A percentile compares a stretch with the other conserved stretches of the same genome.
phyloP scores from a whole-genome alignment of 2,888 invertebrate genomes.

The Fragum sueziense region DNA sequence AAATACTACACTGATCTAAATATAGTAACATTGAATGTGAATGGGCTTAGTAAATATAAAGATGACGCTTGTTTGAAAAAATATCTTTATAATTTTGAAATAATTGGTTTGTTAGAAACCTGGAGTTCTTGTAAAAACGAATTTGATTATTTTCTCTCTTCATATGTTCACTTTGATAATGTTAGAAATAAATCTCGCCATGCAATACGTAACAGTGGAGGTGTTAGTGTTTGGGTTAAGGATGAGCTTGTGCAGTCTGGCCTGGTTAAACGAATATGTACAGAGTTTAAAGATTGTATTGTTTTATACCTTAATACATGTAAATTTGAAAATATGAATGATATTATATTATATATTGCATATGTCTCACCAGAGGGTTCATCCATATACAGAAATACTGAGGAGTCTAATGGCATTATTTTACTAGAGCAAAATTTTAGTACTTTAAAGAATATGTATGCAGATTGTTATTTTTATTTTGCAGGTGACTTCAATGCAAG shows the following conservation, averaged over 20 bases:
- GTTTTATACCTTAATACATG: neutral
- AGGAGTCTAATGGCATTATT: constrained; percentile 33
- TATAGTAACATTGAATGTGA: neutral
- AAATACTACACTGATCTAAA: constrained; percentile 3
- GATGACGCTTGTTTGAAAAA: neutral
- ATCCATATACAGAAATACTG: constrained; percentile 19
- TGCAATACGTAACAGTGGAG: constrained; percentile 1
- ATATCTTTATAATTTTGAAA: neutral
- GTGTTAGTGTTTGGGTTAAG: constrained; percentile 1
- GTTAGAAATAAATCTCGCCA: constrained; percentile 1
- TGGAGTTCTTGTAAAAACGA: constrained; percentile 7
- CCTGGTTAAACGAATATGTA: constrained; percentile 9
- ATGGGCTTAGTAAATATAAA: constrained; percentile 5
- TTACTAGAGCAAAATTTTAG: constrained; percentile 27
- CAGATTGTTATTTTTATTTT: constrained; percentile 28
- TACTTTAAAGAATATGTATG: constrained; percentile 17
- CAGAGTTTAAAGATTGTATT: constrained; percentile 6
- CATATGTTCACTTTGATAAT: constrained; percentile 1
- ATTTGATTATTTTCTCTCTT: neutral
- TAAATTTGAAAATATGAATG: neutral
- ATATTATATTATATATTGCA: constrained; percentile 14
- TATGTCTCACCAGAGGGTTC: constrained; percentile 29
- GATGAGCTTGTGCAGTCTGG: neutral
- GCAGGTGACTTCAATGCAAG: too few species aligned
- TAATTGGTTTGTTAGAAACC: constrained; percentile 4